Evolutionary conservation across 2,797 vertebrate species (phyloP), one percentile per base, ranked within the genome.

Genomic region (Rhadinocentrus ornatus): DNA sequence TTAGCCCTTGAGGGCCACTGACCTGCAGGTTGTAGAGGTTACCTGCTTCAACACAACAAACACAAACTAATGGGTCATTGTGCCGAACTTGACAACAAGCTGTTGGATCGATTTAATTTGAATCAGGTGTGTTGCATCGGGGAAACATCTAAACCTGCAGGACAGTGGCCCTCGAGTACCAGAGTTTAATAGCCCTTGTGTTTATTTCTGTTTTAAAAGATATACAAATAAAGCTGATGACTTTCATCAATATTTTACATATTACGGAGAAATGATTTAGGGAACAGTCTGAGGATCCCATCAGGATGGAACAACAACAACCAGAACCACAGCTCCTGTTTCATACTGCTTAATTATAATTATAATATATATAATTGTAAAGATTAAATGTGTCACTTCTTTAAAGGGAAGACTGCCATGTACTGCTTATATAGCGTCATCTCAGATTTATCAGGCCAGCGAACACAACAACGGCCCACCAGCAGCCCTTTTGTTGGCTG

Each of bases 391-490:
- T 34, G 26, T 11, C 53, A 12, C 58, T 69, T 62, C 50, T 66
- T 62, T 31, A 52, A 75, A 60, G 50, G 57, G 55, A 57, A 34
- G 71, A 64, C 11, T 54, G 39, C 50, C 20, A 35, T 72, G 69
- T 69, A 78, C 69, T 32, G 44, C 69, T 71, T 13, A 54, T 71
- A 59, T 76, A 68, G 68, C 83, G 89, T 89, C 86, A 62, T 59
- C 66, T 48, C 64, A 66, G 66, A 90, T 92, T 92, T 84, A 81
- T 77, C 86, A 84, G 76, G 72, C 79, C 82, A 77, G 76, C 76
- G 83, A 88, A 82, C 66, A 73, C 73, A 84, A 88, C 79, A 82
- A 61, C 68, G 74, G 80, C 82, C 86, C 82, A 87, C 87, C 80
- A 82, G 81, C 78, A 81, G 86, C 77, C 80, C 88, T 86, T 85